Percentiles rank a stretch among this genome's conserved stretches.
Evolutionary conservation across 1,140 invertebrate species (phyloP).

Genomic region (Neodiprion fabricii): DNA sequence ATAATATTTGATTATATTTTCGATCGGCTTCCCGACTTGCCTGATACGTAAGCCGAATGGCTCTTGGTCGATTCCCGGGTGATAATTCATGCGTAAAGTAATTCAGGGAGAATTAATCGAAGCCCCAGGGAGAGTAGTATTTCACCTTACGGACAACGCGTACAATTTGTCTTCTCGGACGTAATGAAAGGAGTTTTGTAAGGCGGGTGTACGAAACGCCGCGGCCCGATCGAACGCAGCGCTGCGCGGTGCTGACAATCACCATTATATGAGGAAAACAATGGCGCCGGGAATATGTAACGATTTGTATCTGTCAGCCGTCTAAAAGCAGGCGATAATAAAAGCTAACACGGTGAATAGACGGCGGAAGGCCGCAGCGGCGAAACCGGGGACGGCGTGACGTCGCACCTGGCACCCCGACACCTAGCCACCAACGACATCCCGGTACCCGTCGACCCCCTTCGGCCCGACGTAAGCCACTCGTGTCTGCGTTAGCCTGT

Average conservation of each 20-base stretch:
- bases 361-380: background rate
- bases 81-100: constrained; percentile 24
- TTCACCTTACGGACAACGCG: background rate
- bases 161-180: constrained; percentile 11
- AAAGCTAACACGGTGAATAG: constrained; percentile 15
- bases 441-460: background rate
- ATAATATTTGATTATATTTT: no score
- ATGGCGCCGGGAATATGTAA: constrained; percentile 12
- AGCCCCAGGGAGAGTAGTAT: constrained; percentile 8
- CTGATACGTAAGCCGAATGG: no score
- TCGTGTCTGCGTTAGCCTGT: background rate
- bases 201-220: background rate
- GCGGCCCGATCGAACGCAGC: background rate
- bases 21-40: no score
- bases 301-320: constrained; percentile 15
- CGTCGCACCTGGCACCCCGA: constrained; percentile 15
- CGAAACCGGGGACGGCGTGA: background rate
- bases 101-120: constrained; percentile 25
- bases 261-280: constrained; percentile 9
- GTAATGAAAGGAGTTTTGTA: constrained; percentile 5
- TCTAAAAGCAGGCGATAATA: constrained; percentile 15
- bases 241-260: background rate
- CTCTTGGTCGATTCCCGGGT: no score
- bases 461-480: background rate
- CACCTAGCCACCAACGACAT: background rate